These are phyloP conservation scores for Synanthedon myopaeformis DNA, from an alignment of 2,888 invertebrate genomes.

Conservation along the genomic window DNA sequence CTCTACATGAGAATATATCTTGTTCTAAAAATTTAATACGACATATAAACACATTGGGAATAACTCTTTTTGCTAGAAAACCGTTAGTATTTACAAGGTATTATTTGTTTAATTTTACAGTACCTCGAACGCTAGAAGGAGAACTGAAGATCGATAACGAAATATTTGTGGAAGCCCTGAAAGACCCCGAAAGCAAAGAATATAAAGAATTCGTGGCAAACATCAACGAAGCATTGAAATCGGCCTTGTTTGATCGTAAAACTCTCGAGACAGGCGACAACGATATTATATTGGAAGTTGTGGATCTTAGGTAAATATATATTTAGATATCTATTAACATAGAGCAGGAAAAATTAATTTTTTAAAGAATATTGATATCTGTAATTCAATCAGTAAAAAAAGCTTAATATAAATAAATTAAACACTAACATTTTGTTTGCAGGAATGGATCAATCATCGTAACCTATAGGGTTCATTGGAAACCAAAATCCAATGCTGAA, in stretches of 20 bases:
- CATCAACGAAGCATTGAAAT: slow-evolving; percentile 72
- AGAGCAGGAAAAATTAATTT: too few relatives aligned
- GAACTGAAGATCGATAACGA: slow-evolving; percentile 76
- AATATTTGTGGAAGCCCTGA: slow-evolving; percentile 70
- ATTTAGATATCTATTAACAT: too few relatives aligned
- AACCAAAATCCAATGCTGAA: slow-evolving; percentile 56
- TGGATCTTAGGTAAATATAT: slow-evolving; percentile 70
- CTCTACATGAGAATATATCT: neutral
- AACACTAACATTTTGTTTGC: slow-evolving; percentile 21
- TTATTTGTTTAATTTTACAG: slow-evolving; percentile 40
- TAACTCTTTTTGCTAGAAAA: neutral
- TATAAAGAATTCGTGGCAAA: slow-evolving; percentile 71
- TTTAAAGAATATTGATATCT: too few relatives aligned
- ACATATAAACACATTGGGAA: too few relatives aligned
- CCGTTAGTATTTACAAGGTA: neutral
- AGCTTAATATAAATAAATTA: too few relatives aligned
- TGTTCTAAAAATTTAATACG: too few relatives aligned
- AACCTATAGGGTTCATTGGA: slow-evolving; percentile 76
- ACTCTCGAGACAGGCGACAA: slow-evolving; percentile 63
- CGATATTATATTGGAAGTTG: slow-evolving; percentile 71
- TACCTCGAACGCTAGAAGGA: slow-evolving; percentile 78
- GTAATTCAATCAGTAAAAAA: too few relatives aligned
- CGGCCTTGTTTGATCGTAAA: slow-evolving; percentile 66
- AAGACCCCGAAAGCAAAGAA: slow-evolving; percentile 71
- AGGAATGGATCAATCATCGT: slow-evolving; percentile 76